Base-by-base conservation (phyloP, 1,140 invertebrate genomes). In the Metopolophium dirhodum region DNA sequence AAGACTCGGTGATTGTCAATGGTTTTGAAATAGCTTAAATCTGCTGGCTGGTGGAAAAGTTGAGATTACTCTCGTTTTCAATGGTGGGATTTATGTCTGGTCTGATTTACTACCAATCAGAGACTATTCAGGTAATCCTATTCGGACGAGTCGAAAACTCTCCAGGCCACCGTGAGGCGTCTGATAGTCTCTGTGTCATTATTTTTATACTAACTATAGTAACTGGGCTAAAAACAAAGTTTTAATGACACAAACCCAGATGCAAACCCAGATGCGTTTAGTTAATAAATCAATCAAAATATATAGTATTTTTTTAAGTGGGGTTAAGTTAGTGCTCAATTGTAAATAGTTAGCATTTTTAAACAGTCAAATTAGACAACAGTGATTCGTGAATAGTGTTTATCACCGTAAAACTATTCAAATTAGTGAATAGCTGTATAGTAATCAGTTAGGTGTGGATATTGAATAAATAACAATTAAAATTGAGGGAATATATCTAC, bases 1-100 rank as follows among this genome's bases (percentile, higher is more conserved):
- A 20, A 87, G 26, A 87, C 85, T 87, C 45, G 30, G 30, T 49
- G 41, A 49, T 87, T n/a, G 41, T 49, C 30, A 87, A 49, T 87
- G 85, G 45, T 49, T 49, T 87, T n/a, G 45, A 49, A 49, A n/a
- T 87, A 87, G 45, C 45, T 87, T 47, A 87, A 87, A 87, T 35
- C 85, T 49, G 41, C 45, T 30, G 11, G 14, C 45, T 26, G 18
- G 26, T 49, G 7, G 41, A 49, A 87, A 87, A 49, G 35, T 87
- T 49, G 45, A 87, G 85, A 49, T 87, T 87, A 87, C 41, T 87
- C 45, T 26, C 45, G 18, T 87, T 87, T 86, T 49, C 85, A 87
- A 87, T n/a, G 18, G 45, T 87, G 85, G 30, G 26, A 87, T 87
- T 87, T 87, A 49, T 20, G 45, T 49, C 41, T 47, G 11, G 85